These are phyloP conservation scores for Brenthis hecate DNA, from an alignment of 2,888 invertebrate genomes.

Conservation along the genomic window DNA sequence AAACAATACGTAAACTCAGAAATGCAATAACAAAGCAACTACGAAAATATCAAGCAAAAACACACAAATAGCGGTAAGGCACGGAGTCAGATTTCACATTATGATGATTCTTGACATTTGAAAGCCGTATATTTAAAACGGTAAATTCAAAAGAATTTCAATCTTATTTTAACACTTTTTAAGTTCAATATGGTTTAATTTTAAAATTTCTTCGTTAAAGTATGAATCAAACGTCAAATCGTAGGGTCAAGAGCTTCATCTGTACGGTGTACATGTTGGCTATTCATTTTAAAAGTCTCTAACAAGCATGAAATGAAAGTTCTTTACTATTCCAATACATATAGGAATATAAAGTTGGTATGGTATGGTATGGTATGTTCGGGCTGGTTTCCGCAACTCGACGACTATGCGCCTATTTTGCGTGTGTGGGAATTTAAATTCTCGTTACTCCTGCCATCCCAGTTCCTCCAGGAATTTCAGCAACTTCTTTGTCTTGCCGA, in stretches of 20 bases:
- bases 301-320: constrained; percentile 58
- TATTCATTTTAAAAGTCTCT: constrained; percentile 49
- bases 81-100: constrained; percentile 37
- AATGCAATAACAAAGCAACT: constrained; percentile 19
- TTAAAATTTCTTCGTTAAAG: constrained; percentile 45
- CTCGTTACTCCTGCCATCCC: too few relatives aligned
- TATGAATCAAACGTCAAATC: constrained; percentile 59
- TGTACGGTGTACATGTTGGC: constrained; percentile 47
- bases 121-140: constrained; percentile 43
- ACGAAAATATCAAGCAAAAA: constrained; percentile 27
- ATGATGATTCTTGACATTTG: constrained; percentile 42
- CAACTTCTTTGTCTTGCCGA: too few relatives aligned
- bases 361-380: too few relatives aligned
- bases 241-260: constrained; percentile 57
- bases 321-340: constrained; percentile 30
- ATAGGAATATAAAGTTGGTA: constrained; percentile 12
- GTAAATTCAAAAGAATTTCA: not conserved
- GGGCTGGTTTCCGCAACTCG: too few relatives aligned
- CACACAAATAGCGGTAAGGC: constrained; percentile 23
- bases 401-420: too few relatives aligned
- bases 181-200: constrained; percentile 24
- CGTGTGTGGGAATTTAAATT: too few relatives aligned
- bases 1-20: constrained; percentile 1
- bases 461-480: too few relatives aligned
- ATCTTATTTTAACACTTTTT: not conserved